Conservation (phyloP, 1,140 invertebrate species). For the Drosophila ohnishii region DNA sequence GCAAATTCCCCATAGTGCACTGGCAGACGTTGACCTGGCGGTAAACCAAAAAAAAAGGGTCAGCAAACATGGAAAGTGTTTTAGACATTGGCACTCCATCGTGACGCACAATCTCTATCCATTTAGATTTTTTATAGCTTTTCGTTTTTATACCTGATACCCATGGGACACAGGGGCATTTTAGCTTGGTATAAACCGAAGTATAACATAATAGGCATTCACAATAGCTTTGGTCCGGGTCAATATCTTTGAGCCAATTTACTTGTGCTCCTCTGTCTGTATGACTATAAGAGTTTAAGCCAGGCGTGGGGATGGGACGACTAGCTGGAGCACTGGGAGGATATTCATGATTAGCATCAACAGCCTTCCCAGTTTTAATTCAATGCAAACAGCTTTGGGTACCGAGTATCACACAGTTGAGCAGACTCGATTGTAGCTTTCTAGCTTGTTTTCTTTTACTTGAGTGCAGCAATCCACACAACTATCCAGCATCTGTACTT, state of each 20-base stretch:
- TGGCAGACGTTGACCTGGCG: conserved; percentile 16
- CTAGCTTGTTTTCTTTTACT: neutral
- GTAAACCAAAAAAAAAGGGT: conserved; percentile 8
- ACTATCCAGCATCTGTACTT: conserved; percentile 35
- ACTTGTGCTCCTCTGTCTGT: no score
- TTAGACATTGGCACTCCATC: conserved; percentile 40
- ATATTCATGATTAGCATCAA: neutral
- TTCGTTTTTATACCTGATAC: conserved; percentile 1
- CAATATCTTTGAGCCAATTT: no score
- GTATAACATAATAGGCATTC: neutral
- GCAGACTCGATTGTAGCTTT: neutral
- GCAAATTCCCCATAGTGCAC: neutral
- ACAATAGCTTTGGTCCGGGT: neutral
- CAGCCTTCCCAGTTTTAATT: neutral
- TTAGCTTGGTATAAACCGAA: neutral
- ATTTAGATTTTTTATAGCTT: conserved; percentile 5
- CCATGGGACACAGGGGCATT: neutral
- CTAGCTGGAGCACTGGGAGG: no score
- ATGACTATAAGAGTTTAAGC: no score
- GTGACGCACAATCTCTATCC: conserved; percentile 33
- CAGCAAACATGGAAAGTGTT: conserved; percentile 39
- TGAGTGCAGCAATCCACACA: neutral
- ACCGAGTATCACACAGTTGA: conserved; percentile 1
- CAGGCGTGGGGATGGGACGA: no score
- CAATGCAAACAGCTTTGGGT: neutral